Base-by-base conservation (phyloP, 2,888 invertebrate genomes). In the Temnothorax rugatulus region DNA sequence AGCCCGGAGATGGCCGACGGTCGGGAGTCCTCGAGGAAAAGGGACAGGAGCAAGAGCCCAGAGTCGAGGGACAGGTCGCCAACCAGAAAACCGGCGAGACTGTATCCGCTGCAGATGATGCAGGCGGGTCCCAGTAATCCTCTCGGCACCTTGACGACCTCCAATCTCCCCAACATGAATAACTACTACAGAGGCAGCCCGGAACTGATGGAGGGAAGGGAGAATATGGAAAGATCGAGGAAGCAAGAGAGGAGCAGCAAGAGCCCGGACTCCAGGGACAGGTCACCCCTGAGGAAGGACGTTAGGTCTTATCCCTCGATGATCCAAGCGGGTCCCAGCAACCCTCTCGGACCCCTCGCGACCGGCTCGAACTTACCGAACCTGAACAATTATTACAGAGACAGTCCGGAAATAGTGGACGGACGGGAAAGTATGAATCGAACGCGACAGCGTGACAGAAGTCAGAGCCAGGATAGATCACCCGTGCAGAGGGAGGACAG, bases 101-200 rank as follows among this genome's bases (percentile, higher is more conserved):
- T 94, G 52, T 95, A 96, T 95, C 95, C 96, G 95, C 93, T 97
- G 1, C 95, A 96, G 66, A 96, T 96, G 94, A 95, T 96, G 87
- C 95, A 97, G 83, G 96, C 97, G 5, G 97, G 97, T 4, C 96
- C 97, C 3, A 97, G 97, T 82, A 96, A 97, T 61, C 97, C 96
- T 91, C 95, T 97, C 21, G 96, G 96, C 44, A 96, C 96, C 13
- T 95, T 97, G 13, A 96, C 97, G 79, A 97, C 97, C 87, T 97
- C 95, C 63, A 93, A 92, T 71, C 89, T 94, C n/a, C 92, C 93
- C 34, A 93, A 90, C 68, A 89, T 94, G 47, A 93, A 93, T 90
- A 93, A 91, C 82, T 94, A 93, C 74, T 94, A 94, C 87, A 88
- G 93, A 52, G 94, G 93, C 85, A 93, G 93, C 68, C 92, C 94